Evolutionary conservation across 2,888 invertebrate species (phyloP), one percentile per base, ranked within the genome.

Genomic region (Villa cingulata): DNA sequence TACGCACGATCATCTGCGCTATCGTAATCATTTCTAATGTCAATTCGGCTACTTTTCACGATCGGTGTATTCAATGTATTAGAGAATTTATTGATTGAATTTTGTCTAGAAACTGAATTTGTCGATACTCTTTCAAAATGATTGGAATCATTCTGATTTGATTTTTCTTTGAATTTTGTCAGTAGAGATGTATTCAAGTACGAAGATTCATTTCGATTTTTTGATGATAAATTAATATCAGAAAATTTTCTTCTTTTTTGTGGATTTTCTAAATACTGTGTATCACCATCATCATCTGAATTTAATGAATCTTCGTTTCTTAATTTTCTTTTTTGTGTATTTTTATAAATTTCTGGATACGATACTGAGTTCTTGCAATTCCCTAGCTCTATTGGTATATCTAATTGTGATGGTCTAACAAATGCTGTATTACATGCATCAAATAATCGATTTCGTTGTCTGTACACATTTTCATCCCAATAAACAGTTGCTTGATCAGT

Each of bases 401-500:
- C 55, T 16, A 53, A 50, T 1, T 56, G 53, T 29, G 62, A 59
- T 0, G 63, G 60, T 9, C 66, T 54, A 10, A 68, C 45, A 29
- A 68, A 68, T 0, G 67, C 65, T 15, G 63, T 62, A 47, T 67
- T 66, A 6, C 53, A 58, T 2, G 58, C 53, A 23, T 55, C 58
- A 4, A 63, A 41, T n/a, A 58, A 32, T 29, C 42, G 23, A 42
- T 53, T 46, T 47, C 51, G 14, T 12, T 37, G 14, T 50, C 48
- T 37, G 48, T 44, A 3, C 47, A 45, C 18, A 49, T 48, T 39
- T 42, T 56, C 57, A 27, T 58, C 59, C 57, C 59, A 60, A 43
- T 60, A 57, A 16, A 58, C 56, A 4, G 62, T 62, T 4, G 62
- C 62, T 54, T 62, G 64, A 45, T 64, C 63, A 4, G 63, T 59